Base-by-base conservation (phyloP, 2,888 invertebrate species). In the Dynastes tityus region DNA sequence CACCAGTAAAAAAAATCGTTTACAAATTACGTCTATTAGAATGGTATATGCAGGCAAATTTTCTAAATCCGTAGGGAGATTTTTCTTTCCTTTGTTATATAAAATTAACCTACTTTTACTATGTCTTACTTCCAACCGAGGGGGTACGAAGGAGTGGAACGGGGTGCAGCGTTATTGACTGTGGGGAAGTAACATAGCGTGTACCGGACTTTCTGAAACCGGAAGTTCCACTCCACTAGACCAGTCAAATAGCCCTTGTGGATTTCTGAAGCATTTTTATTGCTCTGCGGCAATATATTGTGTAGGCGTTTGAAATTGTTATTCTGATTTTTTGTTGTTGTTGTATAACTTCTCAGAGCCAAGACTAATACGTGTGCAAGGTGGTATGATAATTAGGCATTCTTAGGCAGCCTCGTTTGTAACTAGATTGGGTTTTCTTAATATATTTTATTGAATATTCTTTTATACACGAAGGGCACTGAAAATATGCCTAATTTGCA, bases 131-230 rank as follows among this genome's bases (percentile, higher is more conserved):
- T 67, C 40, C 65, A 27, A 5, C 53, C 22, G 22, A 16, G 22
- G 55, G 55, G 16, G n/a, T 13, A 9, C 37, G 63, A 63, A 40
- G 63, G 40, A 55, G 45, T 8, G 58, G 13, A 40, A 6, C 29
- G 61, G 37, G 58, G 37, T 16, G 45, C 29, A 29, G 16, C n/a
- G 29, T 65, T 76, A 76, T 76, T 76, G 76, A 76, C 76, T 68
- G 55, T n/a, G 37, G 55, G 67, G 67, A 49, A 68, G 58, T 74
- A 45, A 49, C 27, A 68, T 76, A 68, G 76, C 76, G 76, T 76
- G 76, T 53, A 58, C 16, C 22, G 16, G 64, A 13, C 55, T 65
- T 51, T 67, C 67, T 58, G 45, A 58, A 68, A 76, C 76, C 76
- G 76, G 76, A 76, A 76, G 65, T 68, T 55, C 68, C 37, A 68